Conservation (phyloP, 2,888 invertebrate species). For the Girardia tigrina region DNA sequence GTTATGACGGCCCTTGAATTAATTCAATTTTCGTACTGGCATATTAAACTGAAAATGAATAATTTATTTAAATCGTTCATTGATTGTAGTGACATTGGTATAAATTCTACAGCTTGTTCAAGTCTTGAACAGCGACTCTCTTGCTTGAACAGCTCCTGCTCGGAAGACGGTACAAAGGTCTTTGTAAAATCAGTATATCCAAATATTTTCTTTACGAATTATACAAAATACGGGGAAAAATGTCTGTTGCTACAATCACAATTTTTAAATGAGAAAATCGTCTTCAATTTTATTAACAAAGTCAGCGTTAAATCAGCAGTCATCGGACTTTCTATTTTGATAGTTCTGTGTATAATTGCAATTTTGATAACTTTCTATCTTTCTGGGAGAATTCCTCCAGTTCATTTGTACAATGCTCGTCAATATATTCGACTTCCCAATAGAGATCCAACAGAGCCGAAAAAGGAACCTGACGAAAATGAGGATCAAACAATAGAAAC, state of each 20-base stretch:
- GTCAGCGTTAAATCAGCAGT: not conserved
- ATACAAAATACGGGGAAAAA: not conserved
- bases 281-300: conserved; percentile 5
- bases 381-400: not conserved
- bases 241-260: not conserved
- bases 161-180: not conserved
- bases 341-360: not conserved
- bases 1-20: not conserved
- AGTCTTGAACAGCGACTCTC: not conserved
- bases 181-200: not conserved
- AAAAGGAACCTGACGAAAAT: not conserved
- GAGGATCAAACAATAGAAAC: not conserved
- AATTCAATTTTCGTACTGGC: not conserved
- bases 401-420: not conserved
- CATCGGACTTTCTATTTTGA: not conserved
- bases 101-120: not conserved
- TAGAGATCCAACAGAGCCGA: not conserved
- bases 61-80: not conserved
- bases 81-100: not conserved
- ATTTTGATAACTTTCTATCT: not conserved
- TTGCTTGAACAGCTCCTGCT: not conserved
- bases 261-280: not conserved
- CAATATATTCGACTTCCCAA: not conserved
- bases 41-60: not conserved
- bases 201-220: not conserved